A percentile compares a stretch with the other conserved stretches of the same genome.
Evolutionary conservation across 2,797 vertebrate species (phyloP).

Genomic region (Valencia hispanica): DNA sequence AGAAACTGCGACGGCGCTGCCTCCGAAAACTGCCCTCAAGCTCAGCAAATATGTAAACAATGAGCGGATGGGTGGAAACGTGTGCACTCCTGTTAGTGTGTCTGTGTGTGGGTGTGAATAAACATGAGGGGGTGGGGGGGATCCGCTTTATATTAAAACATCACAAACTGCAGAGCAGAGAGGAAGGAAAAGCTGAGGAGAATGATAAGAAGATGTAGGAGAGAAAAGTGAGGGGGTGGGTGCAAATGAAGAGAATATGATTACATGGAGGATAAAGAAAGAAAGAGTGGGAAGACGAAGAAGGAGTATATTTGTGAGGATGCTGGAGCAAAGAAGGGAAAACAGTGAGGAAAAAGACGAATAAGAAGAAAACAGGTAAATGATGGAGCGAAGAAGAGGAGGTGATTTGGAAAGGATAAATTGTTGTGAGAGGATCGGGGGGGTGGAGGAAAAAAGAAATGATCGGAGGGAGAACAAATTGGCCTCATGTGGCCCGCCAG

Average conservation of each 20-base stretch:
- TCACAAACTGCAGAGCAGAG: constrained; percentile 8
- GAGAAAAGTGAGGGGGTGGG: not conserved
- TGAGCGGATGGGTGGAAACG: constrained; percentile 8
- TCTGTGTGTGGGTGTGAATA: constrained; percentile 34
- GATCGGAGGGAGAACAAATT: not conserved
- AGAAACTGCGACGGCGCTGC: constrained; percentile 8
- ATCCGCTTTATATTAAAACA: constrained; percentile 13
- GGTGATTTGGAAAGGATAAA: not conserved
- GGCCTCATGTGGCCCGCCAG: not conserved
- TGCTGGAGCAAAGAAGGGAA: not conserved
- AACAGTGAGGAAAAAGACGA: not conserved
- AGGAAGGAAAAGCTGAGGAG: constrained; percentile 10
- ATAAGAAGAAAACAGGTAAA: not conserved
- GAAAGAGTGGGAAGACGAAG: constrained; percentile 3
- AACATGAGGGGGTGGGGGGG: constrained; percentile 39
- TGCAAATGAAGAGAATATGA: constrained; percentile 24
- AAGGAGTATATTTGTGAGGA: not conserved
- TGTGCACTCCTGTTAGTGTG: not conserved
- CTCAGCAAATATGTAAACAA: constrained; percentile 24
- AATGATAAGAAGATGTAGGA: constrained; percentile 8
- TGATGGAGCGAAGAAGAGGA: not conserved
- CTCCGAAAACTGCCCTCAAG: constrained; percentile 12
- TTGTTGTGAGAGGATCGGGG: not conserved
- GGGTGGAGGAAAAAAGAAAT: not conserved
- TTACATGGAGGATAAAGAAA: constrained; percentile 22